Evolutionary conservation across 2,888 invertebrate genomes (phyloP).

Genomic region (Chrysodeixis includens): DNA sequence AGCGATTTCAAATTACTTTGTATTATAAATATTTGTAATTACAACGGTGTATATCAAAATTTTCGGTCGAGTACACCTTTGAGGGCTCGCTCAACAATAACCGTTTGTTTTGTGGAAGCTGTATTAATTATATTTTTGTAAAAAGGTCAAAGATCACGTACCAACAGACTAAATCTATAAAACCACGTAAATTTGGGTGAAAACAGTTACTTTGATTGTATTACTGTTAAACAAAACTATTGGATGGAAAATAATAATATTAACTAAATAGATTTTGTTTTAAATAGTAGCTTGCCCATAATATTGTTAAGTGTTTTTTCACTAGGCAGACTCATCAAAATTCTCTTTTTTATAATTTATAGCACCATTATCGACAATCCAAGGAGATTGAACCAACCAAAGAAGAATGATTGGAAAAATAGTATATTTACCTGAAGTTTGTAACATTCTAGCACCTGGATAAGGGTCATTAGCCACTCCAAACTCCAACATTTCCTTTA

Average conservation of each 20-base stretch:
- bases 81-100: slow-evolving; percentile 21
- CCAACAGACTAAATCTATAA: not conserved
- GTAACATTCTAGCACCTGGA: slow-evolving; percentile 87
- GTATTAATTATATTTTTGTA: slow-evolving; percentile 1
- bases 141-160: not conserved
- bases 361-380: too few species aligned
- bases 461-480: slow-evolving; percentile 83
- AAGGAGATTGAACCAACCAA: not conserved
- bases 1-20: slow-evolving; percentile 15
- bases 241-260: too few species aligned
- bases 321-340: too few species aligned
- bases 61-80: slow-evolving; percentile 17
- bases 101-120: slow-evolving; percentile 9
- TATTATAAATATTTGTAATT: slow-evolving; percentile 15
- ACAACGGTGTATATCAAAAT: slow-evolving; percentile 20
- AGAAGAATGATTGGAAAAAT: not conserved
- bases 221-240: too few species aligned
- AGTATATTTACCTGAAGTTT: slow-evolving; percentile 87
- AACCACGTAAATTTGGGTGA: too few species aligned
- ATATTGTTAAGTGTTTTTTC: too few species aligned
- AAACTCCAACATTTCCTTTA: slow-evolving; percentile 90
- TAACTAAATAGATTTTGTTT: too few species aligned
- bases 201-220: too few species aligned
- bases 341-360: not conserved
- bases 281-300: not conserved